phyloP scores from a whole-genome alignment of 2,113 vertebrate genomes.

The Ceratotherium simum region DNA sequence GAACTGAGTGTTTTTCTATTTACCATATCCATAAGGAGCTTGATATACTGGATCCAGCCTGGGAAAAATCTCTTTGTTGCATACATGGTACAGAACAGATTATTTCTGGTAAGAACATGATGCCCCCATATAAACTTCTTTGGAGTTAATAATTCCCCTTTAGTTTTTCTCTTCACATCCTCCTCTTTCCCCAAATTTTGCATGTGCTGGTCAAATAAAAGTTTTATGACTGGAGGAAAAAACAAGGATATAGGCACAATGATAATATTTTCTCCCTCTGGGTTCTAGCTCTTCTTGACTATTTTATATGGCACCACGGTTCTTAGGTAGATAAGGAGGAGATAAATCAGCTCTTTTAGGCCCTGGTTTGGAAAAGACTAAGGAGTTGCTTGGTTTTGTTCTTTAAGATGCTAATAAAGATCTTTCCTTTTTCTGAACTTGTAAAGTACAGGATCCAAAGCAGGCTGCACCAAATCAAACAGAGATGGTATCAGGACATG shows the following conservation, averaged over 20 bases:
- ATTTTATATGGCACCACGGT: background rate
- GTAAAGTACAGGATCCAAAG: slow-evolving; percentile 18
- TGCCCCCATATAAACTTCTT: background rate
- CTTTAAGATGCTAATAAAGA: slow-evolving; percentile 31
- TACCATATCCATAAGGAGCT: background rate
- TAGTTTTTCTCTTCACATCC: background rate
- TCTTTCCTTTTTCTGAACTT: background rate
- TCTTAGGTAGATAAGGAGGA: background rate
- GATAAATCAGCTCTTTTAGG: background rate
- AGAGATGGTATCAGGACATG: slow-evolving; percentile 59
- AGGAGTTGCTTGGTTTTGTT: slow-evolving; percentile 32
- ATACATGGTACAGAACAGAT: background rate
- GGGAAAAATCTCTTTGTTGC: slow-evolving; percentile 27
- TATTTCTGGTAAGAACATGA: slow-evolving; percentile 25
- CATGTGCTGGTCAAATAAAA: background rate
- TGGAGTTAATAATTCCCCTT: background rate
- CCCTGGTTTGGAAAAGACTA: slow-evolving; percentile 52
- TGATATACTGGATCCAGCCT: background rate
- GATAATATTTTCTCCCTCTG: background rate
- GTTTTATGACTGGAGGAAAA: background rate
- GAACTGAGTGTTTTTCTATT: background rate
- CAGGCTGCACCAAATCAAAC: slow-evolving; percentile 32
- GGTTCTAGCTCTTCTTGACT: background rate
- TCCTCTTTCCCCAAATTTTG: background rate
- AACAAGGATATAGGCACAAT: background rate